Evolutionary conservation across 2,888 invertebrate genomes (phyloP).

Genomic region (Lepas anatifera): DNA sequence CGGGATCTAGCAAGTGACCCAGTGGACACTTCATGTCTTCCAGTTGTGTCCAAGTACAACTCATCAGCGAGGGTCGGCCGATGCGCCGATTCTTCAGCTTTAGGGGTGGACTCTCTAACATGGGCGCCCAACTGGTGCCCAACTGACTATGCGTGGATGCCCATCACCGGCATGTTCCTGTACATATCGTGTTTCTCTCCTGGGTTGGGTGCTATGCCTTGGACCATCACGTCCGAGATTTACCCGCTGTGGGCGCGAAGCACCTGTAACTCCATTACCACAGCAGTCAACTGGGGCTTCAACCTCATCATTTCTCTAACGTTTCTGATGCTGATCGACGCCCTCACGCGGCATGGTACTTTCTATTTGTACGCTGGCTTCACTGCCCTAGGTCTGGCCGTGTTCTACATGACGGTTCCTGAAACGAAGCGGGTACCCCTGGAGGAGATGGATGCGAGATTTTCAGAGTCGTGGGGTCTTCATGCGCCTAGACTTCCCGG

Average conservation of each 20-base stretch:
- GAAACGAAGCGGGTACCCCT: conserved; percentile 41
- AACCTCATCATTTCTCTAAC: too few species aligned
- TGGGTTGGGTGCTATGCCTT: conserved; percentile 43
- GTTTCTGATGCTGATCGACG: conserved; percentile 34
- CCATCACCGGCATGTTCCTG: conserved; percentile 35
- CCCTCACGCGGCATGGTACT: conserved; percentile 38
- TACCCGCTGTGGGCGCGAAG: conserved; percentile 43
- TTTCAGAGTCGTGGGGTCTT: neutral
- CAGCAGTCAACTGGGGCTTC: conserved; percentile 35
- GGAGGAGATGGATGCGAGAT: conserved; percentile 36
- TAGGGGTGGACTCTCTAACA: conserved; percentile 20
- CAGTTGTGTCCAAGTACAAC: neutral
- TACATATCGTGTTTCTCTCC: conserved; percentile 41
- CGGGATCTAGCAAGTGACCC: conserved; percentile 24
- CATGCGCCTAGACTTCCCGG: too few species aligned
- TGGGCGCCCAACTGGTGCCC: conserved; percentile 21
- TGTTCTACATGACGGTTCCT: conserved; percentile 25
- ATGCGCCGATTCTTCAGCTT: too few species aligned
- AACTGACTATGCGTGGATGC: conserved; percentile 32
- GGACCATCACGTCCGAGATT: conserved; percentile 44
- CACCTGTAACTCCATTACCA: conserved; percentile 37
- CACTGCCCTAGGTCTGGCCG: conserved; percentile 36
- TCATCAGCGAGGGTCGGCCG: neutral
- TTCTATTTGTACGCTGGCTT: conserved; percentile 42
- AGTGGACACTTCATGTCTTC: conserved; percentile 33